A percentile compares a stretch with the other conserved stretches of the same genome.
Conservation (phyloP, 2,797 vertebrate genomes). For the Nannoperca australis region DNA sequence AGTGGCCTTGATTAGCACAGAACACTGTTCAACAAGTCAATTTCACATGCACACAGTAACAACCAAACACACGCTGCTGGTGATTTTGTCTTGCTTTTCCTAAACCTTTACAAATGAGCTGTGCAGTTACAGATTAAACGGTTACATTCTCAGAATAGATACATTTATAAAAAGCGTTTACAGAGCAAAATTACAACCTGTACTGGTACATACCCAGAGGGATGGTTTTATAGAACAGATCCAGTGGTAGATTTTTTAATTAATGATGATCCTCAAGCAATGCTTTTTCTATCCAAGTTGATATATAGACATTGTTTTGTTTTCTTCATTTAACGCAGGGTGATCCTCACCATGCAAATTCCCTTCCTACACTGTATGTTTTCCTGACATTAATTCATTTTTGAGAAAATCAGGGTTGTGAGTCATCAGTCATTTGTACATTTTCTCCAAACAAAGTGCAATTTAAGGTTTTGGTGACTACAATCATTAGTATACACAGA, state of each 20-base stretch:
- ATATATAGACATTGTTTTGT: not conserved
- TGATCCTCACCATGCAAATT: not conserved
- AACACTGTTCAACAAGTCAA: slow-evolving; percentile 5
- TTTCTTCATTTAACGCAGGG: not conserved
- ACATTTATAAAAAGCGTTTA: not conserved
- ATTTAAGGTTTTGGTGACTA: not conserved
- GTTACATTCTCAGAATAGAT: not conserved
- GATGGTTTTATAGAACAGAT: not conserved
- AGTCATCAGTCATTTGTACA: slow-evolving; percentile 3
- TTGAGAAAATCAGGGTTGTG: not conserved
- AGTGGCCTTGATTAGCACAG: not conserved
- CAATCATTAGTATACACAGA: not conserved
- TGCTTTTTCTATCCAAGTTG: not conserved
- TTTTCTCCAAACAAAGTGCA: not conserved
- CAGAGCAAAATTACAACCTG: not conserved
- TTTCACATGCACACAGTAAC: slow-evolving; percentile 3
- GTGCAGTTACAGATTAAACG: not conserved
- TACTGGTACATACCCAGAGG: not conserved
- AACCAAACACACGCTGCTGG: slow-evolving; percentile 14
- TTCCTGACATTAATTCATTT: not conserved
- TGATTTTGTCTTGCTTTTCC: not conserved
- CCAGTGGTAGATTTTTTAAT: not conserved
- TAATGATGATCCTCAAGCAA: not conserved
- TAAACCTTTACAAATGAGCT: not conserved
- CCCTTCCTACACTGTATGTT: not conserved